Base-by-base conservation (phyloP, 2,888 invertebrate species). In the Nephrotoma guestfalica region DNA sequence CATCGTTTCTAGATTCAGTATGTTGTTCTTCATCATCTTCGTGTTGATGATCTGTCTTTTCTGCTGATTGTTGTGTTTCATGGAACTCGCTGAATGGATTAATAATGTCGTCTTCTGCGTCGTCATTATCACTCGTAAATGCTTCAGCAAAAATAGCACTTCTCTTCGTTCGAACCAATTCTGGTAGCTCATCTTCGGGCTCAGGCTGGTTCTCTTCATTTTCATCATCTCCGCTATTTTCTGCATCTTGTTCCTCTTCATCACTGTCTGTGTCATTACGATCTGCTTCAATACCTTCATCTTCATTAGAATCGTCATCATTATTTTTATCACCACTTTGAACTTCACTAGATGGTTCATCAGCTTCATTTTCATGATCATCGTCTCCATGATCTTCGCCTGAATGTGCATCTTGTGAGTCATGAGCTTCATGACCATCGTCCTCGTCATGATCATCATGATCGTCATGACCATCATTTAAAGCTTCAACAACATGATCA, bases 321-420 rank as follows among this genome's bases (percentile, higher is more conserved):
- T 91, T 91, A 86, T 92, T 92, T 15, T 89, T 88, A 15, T 89
- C 89, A 51, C 86, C 47, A 51, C 90, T 90, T 43, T 90, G 91
- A 87, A 93, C 93, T 86, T 93, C 91, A 3, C 88, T 88, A 4
- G 88, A 88, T 15, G 0, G 88, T 89, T 92, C 92, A 57, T 91
- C 90, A 71, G 90, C 91, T 13, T 89, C 89, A 47, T 90, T 91
- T 15, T 91, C 91, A 86, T 91, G 91, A 18, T 91, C 89, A 47
- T 91, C 90, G n/a, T 90, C 88, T 51, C 87, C 88, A 30, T 89
- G 88, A 87, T 89, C 88, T 30, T 88, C 86, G 86, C 87, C 43
- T 15, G 89, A 89, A 86, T 89, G 88, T 45, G 89, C 88, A 18
- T 89, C 89, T 45, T 88, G 89, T 86, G 89, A 88, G 87, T 90